Evolutionary conservation across 1,140 invertebrate genomes (phyloP).

Genomic region (Pseudomyrmex pallidus): DNA sequence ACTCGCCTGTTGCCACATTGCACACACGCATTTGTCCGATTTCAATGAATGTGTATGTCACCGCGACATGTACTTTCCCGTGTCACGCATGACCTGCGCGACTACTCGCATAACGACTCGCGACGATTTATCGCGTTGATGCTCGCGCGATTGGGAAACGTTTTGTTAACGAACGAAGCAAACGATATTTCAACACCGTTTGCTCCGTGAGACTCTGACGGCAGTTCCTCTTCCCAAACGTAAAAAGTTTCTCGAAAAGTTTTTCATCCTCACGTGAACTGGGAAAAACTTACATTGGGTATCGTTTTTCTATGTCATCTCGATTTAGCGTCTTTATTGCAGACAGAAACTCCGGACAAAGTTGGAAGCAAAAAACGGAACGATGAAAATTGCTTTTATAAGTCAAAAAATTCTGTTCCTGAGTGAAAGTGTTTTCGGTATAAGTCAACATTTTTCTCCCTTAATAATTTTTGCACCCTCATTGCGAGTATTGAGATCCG

Average conservation of each 20-base stretch:
- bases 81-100: slow-evolving; percentile 18
- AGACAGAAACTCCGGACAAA: neutral
- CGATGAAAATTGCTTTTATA: neutral
- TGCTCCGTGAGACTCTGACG: neutral
- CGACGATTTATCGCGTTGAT: neutral
- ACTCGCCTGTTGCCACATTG: slow-evolving; percentile 64
- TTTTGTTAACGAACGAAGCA: slow-evolving; percentile 8
- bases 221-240: neutral
- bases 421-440: slow-evolving; percentile 13
- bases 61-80: neutral
- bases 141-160: too few species aligned
- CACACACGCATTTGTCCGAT: slow-evolving; percentile 66
- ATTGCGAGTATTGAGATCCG: neutral
- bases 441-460: neutral
- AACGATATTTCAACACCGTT: too few species aligned
- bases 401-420: neutral
- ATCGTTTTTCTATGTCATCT: neutral
- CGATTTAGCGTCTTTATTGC: neutral
- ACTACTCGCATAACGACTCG: neutral
- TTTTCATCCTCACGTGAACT: neutral
- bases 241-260: neutral
- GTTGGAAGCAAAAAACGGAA: neutral
- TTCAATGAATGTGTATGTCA: slow-evolving; percentile 60
- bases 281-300: neutral
- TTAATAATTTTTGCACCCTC: neutral